Percentiles rank a stretch among this genome's conserved stretches.
Conservation (phyloP, 2,888 invertebrate species). For the Parnassius orleans region DNA sequence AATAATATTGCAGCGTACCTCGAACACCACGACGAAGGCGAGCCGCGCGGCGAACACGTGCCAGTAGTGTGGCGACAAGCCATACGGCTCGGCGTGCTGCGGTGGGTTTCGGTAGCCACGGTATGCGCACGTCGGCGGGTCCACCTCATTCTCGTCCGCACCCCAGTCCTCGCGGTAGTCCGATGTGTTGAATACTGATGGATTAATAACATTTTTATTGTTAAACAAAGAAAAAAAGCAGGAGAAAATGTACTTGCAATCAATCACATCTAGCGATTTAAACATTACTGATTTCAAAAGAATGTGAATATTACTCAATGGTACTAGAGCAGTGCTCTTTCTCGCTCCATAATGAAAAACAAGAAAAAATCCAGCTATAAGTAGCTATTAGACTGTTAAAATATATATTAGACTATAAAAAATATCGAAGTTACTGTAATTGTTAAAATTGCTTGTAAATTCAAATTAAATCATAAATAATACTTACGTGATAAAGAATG, state of each 20-base stretch:
- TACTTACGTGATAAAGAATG: constrained; percentile 89
- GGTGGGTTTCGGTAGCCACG: constrained; percentile 90
- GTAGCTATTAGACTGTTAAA: too few relatives aligned
- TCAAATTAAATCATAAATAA: neutral
- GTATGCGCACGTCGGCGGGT: constrained; percentile 88
- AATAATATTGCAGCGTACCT: constrained; percentile 79
- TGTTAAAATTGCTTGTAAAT: too few relatives aligned
- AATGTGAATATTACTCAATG: too few relatives aligned
- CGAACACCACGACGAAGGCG: constrained; percentile 96
- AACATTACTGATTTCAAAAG: too few relatives aligned
- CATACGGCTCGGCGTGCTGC: constrained; percentile 84
- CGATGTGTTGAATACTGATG: constrained; percentile 89
- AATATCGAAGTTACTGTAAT: too few relatives aligned
- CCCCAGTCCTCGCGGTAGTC: constrained; percentile 91
- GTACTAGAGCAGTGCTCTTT: too few relatives aligned
- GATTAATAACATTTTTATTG: constrained; percentile 1
- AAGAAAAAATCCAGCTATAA: too few relatives aligned
- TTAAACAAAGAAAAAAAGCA: neutral
- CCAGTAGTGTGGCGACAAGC: constrained; percentile 95
- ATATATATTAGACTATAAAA: too few relatives aligned
- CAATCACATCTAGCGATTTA: too few relatives aligned
- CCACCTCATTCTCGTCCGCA: constrained; percentile 81
- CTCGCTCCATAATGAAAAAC: too few relatives aligned
- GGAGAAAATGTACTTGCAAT: too few relatives aligned
- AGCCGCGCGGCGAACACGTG: constrained; percentile 95